These are phyloP conservation scores for Gila robusta DNA, from an alignment of 2,797 vertebrate genomes.

Conservation along the genomic window DNA sequence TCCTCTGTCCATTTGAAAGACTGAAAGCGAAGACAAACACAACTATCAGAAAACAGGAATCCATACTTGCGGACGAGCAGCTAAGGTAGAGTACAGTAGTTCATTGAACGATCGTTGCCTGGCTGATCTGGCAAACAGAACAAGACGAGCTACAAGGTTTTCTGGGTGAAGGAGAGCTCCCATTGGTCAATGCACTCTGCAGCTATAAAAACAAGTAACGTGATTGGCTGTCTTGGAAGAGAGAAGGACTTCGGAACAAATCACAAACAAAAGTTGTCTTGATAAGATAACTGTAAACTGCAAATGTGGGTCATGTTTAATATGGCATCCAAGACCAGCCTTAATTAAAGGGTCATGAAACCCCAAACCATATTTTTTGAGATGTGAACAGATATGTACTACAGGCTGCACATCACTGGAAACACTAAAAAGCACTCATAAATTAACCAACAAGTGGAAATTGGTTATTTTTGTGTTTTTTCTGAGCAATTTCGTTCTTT, in stretches of 20 bases:
- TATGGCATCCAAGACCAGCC: background rate
- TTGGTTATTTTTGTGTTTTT: no score
- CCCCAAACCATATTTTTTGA: no score
- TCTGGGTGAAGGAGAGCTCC: background rate
- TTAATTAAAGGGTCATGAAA: no score
- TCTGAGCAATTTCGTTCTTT: no score
- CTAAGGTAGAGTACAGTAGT: background rate
- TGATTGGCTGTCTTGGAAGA: conserved; percentile 1
- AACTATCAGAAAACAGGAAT: conserved; percentile 4
- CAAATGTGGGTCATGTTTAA: background rate
- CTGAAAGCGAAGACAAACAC: conserved; percentile 21
- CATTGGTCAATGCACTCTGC: conserved; percentile 5
- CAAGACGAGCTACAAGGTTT: background rate
- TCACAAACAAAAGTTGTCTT: background rate
- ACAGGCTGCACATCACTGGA: no score
- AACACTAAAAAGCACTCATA: no score
- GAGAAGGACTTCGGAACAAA: background rate
- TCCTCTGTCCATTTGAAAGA: conserved; percentile 34
- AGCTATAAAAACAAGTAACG: no score
- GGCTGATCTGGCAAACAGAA: background rate
- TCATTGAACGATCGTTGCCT: background rate
- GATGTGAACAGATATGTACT: no score
- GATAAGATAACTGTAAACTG: background rate
- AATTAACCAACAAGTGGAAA: no score
- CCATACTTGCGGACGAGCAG: conserved; percentile 26